Evolutionary conservation across 92 coral and sea anemone species (phyloP).

Genomic region (Anthopleura xanthogrammica): DNA sequence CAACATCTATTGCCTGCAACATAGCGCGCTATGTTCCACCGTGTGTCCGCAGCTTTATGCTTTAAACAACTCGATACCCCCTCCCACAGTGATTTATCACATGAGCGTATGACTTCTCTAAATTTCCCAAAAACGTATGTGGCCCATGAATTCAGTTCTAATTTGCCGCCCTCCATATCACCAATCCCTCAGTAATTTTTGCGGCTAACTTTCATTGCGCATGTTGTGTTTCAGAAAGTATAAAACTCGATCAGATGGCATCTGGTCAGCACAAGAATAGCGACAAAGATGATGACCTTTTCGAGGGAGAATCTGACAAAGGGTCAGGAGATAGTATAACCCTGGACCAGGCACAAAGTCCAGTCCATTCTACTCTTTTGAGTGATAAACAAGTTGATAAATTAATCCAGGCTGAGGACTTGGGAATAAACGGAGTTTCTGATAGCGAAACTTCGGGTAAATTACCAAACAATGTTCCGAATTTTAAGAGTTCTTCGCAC

Average conservation of each 20-base stretch:
- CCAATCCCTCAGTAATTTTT: neutral
- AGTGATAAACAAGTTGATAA: constrained; percentile 21
- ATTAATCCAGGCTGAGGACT: constrained; percentile 22
- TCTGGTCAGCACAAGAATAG: constrained; percentile 15
- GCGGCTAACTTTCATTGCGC: neutral
- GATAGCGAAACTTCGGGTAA: neutral
- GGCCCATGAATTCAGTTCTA: too few relatives aligned
- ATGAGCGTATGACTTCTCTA: too few relatives aligned
- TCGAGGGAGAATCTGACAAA: constrained; percentile 9
- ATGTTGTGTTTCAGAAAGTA: constrained; percentile 23
- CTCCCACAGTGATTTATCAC: too few relatives aligned
- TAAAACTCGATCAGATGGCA: constrained; percentile 11
- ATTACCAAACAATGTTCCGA: neutral
- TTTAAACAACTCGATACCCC: too few relatives aligned
- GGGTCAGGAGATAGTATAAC: constrained; percentile 23
- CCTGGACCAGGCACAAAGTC: constrained; percentile 16
- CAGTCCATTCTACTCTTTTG: constrained; percentile 6
- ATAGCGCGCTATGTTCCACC: too few relatives aligned
- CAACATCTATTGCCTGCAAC: too few relatives aligned
- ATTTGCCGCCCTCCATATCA: neutral
- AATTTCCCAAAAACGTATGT: too few relatives aligned
- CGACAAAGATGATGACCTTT: constrained; percentile 22
- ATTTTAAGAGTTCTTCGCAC: neutral
- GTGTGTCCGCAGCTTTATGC: too few relatives aligned
- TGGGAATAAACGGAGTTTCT: constrained; percentile 22